Conservation (phyloP, 2,888 invertebrate genomes). For the Campoplex nolae region DNA sequence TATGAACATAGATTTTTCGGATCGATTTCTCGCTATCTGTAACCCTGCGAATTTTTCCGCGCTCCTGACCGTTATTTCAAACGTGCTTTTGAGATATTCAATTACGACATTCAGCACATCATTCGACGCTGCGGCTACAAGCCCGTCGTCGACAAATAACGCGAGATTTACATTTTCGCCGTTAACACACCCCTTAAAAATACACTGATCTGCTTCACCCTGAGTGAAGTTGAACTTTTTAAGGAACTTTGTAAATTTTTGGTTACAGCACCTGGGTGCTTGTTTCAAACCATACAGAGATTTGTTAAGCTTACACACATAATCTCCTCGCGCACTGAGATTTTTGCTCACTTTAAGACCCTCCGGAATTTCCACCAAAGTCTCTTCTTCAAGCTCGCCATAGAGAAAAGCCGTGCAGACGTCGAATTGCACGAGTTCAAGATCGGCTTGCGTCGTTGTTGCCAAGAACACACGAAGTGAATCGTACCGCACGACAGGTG, state of each 20-base stretch:
- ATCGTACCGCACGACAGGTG: constrained; percentile 46
- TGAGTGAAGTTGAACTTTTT: constrained; percentile 36
- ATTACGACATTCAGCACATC: constrained; percentile 45
- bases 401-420: too few relatives aligned
- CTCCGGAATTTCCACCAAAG: not conserved
- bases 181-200: constrained; percentile 49
- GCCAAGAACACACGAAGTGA: constrained; percentile 58
- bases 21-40: constrained; percentile 14
- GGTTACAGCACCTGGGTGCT: constrained; percentile 67
- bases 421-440: constrained; percentile 28
- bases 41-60: constrained; percentile 21
- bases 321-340: not conserved
- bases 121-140: constrained; percentile 56
- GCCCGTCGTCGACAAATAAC: constrained; percentile 65
- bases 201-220: constrained; percentile 50
- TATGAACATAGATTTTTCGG: constrained; percentile 45
- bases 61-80: constrained; percentile 49
- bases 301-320: constrained; percentile 63
- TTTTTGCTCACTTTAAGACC: constrained; percentile 14
- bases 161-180: constrained; percentile 35
- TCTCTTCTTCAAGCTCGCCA: too few relatives aligned
- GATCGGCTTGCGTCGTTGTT: constrained; percentile 8
- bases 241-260: constrained; percentile 62
- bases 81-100: constrained; percentile 9
- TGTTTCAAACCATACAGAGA: constrained; percentile 68